Evolutionary conservation across 2,888 invertebrate genomes (phyloP), one percentile per base, ranked within the genome.

Genomic region (Suillia variegata): DNA sequence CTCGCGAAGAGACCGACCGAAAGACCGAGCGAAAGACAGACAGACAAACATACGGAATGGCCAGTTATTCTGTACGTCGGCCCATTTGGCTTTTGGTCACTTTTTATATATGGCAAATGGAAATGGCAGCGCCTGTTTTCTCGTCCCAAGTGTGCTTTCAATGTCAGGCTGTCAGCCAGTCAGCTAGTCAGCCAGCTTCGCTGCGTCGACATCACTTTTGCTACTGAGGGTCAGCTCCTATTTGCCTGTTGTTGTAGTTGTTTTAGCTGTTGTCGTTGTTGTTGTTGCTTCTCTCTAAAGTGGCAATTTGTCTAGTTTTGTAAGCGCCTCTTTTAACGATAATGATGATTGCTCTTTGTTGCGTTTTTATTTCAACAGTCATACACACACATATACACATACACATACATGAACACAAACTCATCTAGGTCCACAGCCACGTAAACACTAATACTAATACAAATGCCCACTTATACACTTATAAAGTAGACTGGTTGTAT

Each of bases 221-320:
- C n/a, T n/a, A n/a, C n/a, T n/a, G n/a, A n/a, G n/a, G n/a, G n/a
- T 48, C 26, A 6, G 50, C 21, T 22, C 2, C 31, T 51, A 6
- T 15, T 62, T 26, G 24, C 38, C 31, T 34, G 38, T 34, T 50
- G n/a, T 54, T 50, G n/a, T 45, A 26, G 17, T 54, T 64, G 60
- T n/a, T n/a, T n/a, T n/a, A n/a, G 68, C 67, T 5, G 59, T 12
- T 12, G 24, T 6, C 6, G 24, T 48, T 49, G 52, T 26, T 48
- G 34, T 26, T 38, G 55, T 20, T 52, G 42, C 34, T 42, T 18
- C 49, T 54, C 70, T 67, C 73, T 68, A 73, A 74, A 74, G 74
- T 73, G 73, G 74, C 72, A 74, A 74, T 73, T 74, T 74, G 74
- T 74, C 74, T 71, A 70, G 71, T 74, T 74, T 64, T 74, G 74